Evolutionary conservation across 2,888 invertebrate species (phyloP), one percentile per base, ranked within the genome.

Genomic region (Eubasilissa splendida): DNA sequence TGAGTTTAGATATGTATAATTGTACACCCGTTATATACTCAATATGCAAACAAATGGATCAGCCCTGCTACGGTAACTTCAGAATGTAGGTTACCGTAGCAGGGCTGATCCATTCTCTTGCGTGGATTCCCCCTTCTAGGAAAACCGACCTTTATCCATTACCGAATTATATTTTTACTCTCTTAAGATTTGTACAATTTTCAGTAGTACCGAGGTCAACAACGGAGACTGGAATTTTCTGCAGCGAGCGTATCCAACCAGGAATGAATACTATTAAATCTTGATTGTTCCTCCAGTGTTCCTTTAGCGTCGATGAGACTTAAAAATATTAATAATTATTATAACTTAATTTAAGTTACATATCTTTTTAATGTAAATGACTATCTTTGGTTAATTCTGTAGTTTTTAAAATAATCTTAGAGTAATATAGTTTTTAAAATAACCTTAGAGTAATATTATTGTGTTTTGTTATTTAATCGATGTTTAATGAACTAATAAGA

Each of bases 31-130:
- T n/a, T n/a, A n/a, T n/a, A n/a, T n/a, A n/a, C n/a, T n/a, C n/a
- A n/a, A n/a, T n/a, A n/a, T n/a, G n/a, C n/a, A n/a, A n/a, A 89
- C 91, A 94, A 1, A 86, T 91, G 86, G 94, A 95, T 12, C 95
- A n/a, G n/a, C n/a, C n/a, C n/a, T n/a, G n/a, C n/a, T n/a, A n/a
- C n/a, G n/a, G n/a, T n/a, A n/a, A n/a, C n/a, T n/a, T 93, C 42
- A 96, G 92, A 73, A 95, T 91, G 88, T 92, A 94, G 0, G 93
- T 92, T 0, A 93, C 92, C 0, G 93, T 92, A 0, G 95, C 94
- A 0, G 94, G 93, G 0, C 94, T 91, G 42, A 95, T 94, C 95
- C 95, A 95, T 88, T 95, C 95, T 58, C 94, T 89, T 0, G 93
- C 88, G 85, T 93, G 93, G 54, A 93, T 92, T 75, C 93, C 93